phyloP scores from a whole-genome alignment of 2,113 vertebrate genomes.

The Mandrillus leucophaeus region DNA sequence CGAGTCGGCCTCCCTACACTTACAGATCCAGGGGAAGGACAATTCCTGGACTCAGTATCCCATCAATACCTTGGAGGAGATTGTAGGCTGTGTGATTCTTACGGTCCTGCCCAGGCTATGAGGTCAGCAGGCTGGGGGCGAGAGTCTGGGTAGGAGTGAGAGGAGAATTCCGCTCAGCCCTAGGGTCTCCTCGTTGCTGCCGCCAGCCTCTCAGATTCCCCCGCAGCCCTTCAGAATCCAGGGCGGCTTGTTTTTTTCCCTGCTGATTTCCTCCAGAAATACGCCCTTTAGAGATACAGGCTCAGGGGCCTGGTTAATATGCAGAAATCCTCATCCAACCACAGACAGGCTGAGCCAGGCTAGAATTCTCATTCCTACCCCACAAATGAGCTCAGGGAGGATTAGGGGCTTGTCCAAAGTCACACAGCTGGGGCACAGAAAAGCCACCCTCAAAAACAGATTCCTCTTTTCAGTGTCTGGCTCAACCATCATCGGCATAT shows the following conservation, averaged over 20 bases:
- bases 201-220: neutral
- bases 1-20: neutral
- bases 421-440: neutral
- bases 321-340: neutral
- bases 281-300: fast-evolving
- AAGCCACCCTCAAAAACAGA: neutral
- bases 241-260: neutral
- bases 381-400: neutral
- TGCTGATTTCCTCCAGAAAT: neutral
- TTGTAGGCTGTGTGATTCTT: neutral
- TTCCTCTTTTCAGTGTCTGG: neutral
- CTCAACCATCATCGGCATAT: neutral
- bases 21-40: neutral
- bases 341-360: neutral
- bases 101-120: neutral
- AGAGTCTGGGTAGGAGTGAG: neutral
- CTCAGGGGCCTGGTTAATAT: neutral
- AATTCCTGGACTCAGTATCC: neutral
- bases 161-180: neutral
- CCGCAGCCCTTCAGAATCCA: neutral
- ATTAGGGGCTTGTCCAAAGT: neutral
- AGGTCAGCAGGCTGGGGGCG: neutral
- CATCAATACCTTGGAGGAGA: neutral
- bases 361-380: too few species aligned
- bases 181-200: neutral